These are phyloP conservation scores for Acromyrmex heyeri DNA, from an alignment of 1,140 invertebrate genomes.

Conservation along the genomic window DNA sequence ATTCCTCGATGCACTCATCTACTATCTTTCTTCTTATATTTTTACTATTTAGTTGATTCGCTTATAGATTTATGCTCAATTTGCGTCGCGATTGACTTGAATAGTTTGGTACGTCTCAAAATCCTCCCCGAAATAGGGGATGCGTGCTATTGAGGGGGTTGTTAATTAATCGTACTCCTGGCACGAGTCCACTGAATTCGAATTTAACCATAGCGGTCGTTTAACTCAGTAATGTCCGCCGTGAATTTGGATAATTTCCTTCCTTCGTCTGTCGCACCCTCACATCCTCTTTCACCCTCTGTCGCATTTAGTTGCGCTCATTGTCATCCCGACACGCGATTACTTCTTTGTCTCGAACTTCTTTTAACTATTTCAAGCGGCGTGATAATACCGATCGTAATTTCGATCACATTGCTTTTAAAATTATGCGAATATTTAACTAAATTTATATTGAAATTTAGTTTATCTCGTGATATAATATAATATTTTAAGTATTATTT, in stretches of 20 bases:
- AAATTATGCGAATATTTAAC: background rate
- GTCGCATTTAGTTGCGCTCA: slow-evolving; percentile 43
- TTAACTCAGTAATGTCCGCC: slow-evolving; percentile 71
- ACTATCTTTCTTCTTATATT: slow-evolving; percentile 23
- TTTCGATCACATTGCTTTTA: slow-evolving; percentile 16
- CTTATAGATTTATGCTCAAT: slow-evolving; percentile 41
- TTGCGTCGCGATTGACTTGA: slow-evolving; percentile 59
- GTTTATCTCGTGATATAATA: background rate
- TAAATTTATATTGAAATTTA: background rate
- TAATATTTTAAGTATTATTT: background rate
- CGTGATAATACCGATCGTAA: background rate
- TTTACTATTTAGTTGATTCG: slow-evolving; percentile 23
- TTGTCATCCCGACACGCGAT: slow-evolving; percentile 42
- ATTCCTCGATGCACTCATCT: slow-evolving; percentile 18
- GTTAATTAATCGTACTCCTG: slow-evolving; percentile 77
- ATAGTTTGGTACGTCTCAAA: slow-evolving; percentile 48
- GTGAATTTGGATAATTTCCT: slow-evolving; percentile 71
- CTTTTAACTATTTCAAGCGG: slow-evolving; percentile 34
- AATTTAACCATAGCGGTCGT: slow-evolving; percentile 69
- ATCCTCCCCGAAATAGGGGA: slow-evolving; percentile 22
- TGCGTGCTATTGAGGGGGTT: slow-evolving; percentile 31
- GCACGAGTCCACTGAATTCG: slow-evolving; percentile 71
- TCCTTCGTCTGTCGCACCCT: slow-evolving; percentile 18
- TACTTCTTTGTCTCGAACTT: slow-evolving; percentile 37
- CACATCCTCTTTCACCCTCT: background rate